Conservation (phyloP, 2,888 invertebrate species). For the Crematogaster levior region DNA sequence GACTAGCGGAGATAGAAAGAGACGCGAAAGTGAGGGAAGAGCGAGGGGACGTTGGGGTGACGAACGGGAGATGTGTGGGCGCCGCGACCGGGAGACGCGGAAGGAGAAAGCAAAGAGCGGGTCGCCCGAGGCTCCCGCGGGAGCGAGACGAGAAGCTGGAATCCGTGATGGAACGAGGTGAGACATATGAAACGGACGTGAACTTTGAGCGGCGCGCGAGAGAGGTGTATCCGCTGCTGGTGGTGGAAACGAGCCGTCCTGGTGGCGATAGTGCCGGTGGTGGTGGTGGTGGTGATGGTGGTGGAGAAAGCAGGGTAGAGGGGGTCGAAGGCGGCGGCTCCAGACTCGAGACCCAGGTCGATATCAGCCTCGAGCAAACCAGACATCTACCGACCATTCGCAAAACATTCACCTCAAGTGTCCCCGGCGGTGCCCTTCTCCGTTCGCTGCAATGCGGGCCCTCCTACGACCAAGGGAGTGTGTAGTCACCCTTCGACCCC, state of each 20-base stretch:
- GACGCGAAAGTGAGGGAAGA: conserved; percentile 39
- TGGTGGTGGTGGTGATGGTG: conserved; percentile 25
- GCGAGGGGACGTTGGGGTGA: conserved; percentile 39
- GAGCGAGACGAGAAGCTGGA: conserved; percentile 72
- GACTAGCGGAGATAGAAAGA: conserved; percentile 14
- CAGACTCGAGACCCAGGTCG: conserved; percentile 83
- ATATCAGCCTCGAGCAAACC: conserved; percentile 85
- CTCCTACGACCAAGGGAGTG: conserved; percentile 50
- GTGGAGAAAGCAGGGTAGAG: conserved; percentile 63
- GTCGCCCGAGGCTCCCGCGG: conserved; percentile 65
- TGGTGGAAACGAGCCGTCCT: conserved; percentile 63
- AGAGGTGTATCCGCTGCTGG: conserved; percentile 59
- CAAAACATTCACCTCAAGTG: conserved; percentile 86
- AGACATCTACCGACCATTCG: conserved; percentile 86
- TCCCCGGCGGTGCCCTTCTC: conserved; percentile 80
- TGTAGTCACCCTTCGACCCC: conserved; percentile 50
- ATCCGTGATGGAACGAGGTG: conserved; percentile 77
- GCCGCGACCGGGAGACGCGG: conserved; percentile 19
- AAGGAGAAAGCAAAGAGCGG: conserved; percentile 50
- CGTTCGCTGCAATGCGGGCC: conserved; percentile 68
- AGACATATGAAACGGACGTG: conserved; percentile 82
- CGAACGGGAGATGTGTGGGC: conserved; percentile 33
- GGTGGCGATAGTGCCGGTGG: conserved; percentile 56
- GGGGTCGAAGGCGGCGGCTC: conserved; percentile 77
- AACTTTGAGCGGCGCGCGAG: conserved; percentile 79